Conservation (phyloP, 2,113 vertebrate genomes). For the Hypomesus transpacificus region DNA sequence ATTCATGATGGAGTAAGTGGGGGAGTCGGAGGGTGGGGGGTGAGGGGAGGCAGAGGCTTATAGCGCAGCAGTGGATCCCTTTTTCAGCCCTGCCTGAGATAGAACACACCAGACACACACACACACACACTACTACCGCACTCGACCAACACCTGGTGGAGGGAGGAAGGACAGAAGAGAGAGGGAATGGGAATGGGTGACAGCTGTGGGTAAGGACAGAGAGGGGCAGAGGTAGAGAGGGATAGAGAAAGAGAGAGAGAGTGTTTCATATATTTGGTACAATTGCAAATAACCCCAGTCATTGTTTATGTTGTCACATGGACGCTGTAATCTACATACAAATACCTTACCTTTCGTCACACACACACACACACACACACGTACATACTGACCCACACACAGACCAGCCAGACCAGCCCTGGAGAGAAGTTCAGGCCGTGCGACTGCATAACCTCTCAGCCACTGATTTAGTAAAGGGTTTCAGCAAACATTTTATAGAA, state of each 20-base stretch:
- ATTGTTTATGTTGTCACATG: not conserved
- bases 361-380: slow-evolving; percentile 44
- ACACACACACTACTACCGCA: no score
- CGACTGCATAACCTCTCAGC: slow-evolving; percentile 55
- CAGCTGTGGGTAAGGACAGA: slow-evolving; percentile 59
- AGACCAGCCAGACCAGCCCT: slow-evolving; percentile 23
- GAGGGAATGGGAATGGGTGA: slow-evolving; percentile 32
- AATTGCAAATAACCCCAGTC: not conserved
- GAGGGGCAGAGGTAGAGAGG: slow-evolving; percentile 17
- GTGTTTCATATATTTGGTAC: slow-evolving; percentile 29
- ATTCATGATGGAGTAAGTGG: slow-evolving; percentile 67
- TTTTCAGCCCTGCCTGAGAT: slow-evolving; percentile 56
- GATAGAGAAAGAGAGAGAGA: slow-evolving; percentile 24
- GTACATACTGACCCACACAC: slow-evolving; percentile 33
- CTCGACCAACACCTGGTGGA: slow-evolving; percentile 4
- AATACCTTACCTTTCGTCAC: not conserved
- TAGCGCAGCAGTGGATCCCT: slow-evolving; percentile 69
- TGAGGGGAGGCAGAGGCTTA: slow-evolving; percentile 66
- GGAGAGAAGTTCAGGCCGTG: slow-evolving; percentile 33
- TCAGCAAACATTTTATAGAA: slow-evolving; percentile 68
- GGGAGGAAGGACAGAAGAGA: slow-evolving; percentile 20
- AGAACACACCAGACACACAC: slow-evolving; percentile 18
- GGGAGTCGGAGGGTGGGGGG: slow-evolving; percentile 16
- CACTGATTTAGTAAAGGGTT: slow-evolving; percentile 60
- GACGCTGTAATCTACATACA: not conserved